Base-by-base conservation (phyloP, 2,888 invertebrate species). In the Nudaria mundana region DNA sequence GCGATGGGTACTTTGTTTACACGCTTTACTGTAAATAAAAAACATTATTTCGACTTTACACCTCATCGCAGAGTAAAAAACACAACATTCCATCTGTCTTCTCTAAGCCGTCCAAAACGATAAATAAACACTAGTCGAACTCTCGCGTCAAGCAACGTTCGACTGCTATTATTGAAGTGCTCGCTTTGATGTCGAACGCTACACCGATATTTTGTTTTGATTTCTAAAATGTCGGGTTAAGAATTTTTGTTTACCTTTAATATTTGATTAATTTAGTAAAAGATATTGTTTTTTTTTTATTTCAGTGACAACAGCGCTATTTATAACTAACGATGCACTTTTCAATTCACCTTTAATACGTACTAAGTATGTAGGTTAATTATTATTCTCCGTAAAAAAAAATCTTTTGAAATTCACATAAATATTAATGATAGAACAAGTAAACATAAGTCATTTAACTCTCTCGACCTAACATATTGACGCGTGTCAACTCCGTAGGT, bases 21-120 rank as follows among this genome's bases (percentile, higher is more conserved):
- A 63, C 58, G 67, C 51, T 59, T 54, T 48, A 60, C 68, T 71
- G 64, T 68, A 71, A 76, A 74, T 70, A 76, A 78, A 77, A 73
- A 59, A 75, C 65, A 68, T 61, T 65, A 73, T 72, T 76, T 76
- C 70, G 67, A 76, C 71, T 80, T 81, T 77, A 79, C 80, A 78
- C 79, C 76, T 81, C 77, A 73, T 80, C 75, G 66, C 69, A 45
- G 61, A 64, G 68, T 73, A 81, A 83, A 81, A 85, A 81, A 82
- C 77, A 81, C 66, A 78, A 76, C 83, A 86, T 85, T 85, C 82
- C 85, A 79, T 82, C 81, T 80, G 83, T 83, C 83, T 85, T 78
- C 78, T 76, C 73, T 78, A 80, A 83, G 81, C 79, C 84, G 73
- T 83, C 81, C 78, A 83, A 85, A 87, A 84, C 82, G 84, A 85